Percentiles rank a stretch among this genome's conserved stretches.
These are phyloP conservation scores for Listronotus bonariensis DNA, from an alignment of 1,140 invertebrate genomes.

Conservation along the genomic window DNA sequence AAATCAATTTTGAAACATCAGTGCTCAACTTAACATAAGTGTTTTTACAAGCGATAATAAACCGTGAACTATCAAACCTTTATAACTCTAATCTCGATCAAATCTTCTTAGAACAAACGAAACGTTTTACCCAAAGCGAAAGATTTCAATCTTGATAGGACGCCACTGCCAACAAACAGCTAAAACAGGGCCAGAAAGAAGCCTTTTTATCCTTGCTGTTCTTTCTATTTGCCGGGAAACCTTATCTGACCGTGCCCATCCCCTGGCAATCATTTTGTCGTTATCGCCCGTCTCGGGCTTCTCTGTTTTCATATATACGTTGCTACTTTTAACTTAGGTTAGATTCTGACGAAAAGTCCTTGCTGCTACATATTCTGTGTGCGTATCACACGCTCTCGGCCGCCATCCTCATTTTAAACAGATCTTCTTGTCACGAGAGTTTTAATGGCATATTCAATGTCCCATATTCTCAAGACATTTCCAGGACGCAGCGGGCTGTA, in stretches of 20 bases:
- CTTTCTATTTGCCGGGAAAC: conserved; percentile 36
- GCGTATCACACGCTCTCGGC: conserved; percentile 15
- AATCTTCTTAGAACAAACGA: conserved; percentile 25
- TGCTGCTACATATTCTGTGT: conserved; percentile 28
- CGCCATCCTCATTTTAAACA: conserved; percentile 24
- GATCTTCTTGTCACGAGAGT: conserved; percentile 20
- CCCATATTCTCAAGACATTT: background rate
- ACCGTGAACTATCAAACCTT: background rate
- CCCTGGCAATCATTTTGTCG: conserved; percentile 34
- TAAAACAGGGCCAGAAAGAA: conserved; percentile 22
- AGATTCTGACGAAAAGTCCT: conserved; percentile 15
- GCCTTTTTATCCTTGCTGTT: conserved; percentile 33
- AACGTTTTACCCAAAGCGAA: conserved; percentile 20
- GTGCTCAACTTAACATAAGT: no score
- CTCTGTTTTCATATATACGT: conserved; percentile 22
- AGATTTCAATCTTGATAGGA: conserved; percentile 33
- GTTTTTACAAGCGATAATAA: no score
- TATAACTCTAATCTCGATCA: conserved; percentile 13
- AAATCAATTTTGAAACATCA: no score
- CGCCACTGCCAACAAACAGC: conserved; percentile 31
- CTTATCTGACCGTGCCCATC: conserved; percentile 36
- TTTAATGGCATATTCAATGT: conserved; percentile 29
- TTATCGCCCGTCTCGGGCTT: conserved; percentile 33
- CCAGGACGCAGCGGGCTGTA: background rate
- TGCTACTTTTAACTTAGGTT: conserved; percentile 20